Percentiles rank a stretch among this genome's conserved stretches.
phyloP scores from a whole-genome alignment of 2,113 vertebrate species.

The Corythornis madagascariensis region DNA sequence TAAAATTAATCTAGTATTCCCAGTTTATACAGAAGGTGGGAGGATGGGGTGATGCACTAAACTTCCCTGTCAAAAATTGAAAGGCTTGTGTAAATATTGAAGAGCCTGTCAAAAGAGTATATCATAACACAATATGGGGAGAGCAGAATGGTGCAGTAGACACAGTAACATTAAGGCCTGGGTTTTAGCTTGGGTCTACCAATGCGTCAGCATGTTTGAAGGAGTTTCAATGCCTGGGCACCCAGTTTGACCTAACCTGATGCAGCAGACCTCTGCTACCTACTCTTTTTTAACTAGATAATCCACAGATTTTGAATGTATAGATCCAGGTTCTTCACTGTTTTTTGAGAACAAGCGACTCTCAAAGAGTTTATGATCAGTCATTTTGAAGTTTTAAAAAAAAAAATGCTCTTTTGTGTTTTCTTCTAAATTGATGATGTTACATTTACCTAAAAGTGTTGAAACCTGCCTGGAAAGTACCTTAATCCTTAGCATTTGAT shows the following conservation, averaged over 20 bases:
- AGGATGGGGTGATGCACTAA: neutral
- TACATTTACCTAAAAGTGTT: constrained; percentile 17
- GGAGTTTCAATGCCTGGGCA: neutral
- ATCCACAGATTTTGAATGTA: neutral
- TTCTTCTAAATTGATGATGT: neutral
- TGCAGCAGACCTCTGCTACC: neutral
- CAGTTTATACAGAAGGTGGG: neutral
- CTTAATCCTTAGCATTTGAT: constrained; percentile 45
- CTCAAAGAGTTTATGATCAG: neutral
- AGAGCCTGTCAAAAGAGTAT: neutral
- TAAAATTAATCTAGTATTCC: neutral
- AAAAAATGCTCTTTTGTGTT: constrained; percentile 10
- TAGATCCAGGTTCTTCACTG: neutral
- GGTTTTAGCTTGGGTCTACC: neutral
- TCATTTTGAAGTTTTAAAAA: constrained; percentile 1
- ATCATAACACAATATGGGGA: neutral
- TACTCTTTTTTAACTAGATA: neutral
- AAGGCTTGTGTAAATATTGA: neutral
- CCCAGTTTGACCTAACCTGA: neutral
- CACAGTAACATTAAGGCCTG: neutral
- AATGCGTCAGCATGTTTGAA: neutral
- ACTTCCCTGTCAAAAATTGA: neutral
- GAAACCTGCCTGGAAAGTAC: constrained; percentile 11
- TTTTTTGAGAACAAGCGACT: neutral
- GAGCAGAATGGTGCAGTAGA: neutral